Evolutionary conservation across 2,113 vertebrate genomes (phyloP), one percentile per base, ranked within the genome.

Genomic region (Calyptomena viridis): DNA sequence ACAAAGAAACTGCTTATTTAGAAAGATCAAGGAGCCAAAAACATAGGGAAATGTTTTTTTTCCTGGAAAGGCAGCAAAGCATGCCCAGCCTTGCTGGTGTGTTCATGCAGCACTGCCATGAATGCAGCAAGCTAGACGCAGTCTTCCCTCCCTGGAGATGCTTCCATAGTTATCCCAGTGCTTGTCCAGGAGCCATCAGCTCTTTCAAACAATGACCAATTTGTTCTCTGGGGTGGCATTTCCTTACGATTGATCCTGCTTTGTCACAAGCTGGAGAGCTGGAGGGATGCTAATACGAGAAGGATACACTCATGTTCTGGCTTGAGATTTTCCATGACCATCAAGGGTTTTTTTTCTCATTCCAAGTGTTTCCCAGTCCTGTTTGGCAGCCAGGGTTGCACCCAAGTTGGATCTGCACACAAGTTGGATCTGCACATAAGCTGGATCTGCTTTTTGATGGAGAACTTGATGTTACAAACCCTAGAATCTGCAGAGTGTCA

Each of bases 11-110:
- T 44, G 31, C 74, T 93, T 94, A 31, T 82, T 85, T 78, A 72
- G 81, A 86, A 84, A 95, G 95, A 93, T 89, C 81, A 94, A 94
- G 96, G 94, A 79, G 89, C 74, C n/a, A 24, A 79, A 94, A 90
- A 16, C 81, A 94, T 6, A 33, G 33, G 60, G 81, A 89, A 89
- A 95, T 75, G 6, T 4, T 44, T 93, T 60, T 68, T 78, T 60
- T 75, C 49, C 52, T 39, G 71, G 69, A 63, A 71, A 66, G 82
- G 90, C 89, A 91, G 87, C 90, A 59, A 47, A 96, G 93, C 95
- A 42, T 81, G 93, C 95, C 95, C 4, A 2, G 95, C 96, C 92
- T 91, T 73, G 73, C 69, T 18, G 1, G 69, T 20, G 1, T 47
- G 82, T 63, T 59, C 10, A 78, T 20, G 25, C 89, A 37, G 93